phyloP scores from a whole-genome alignment of 64 coral and sea anemone species.

The Platygyra sinensis region DNA sequence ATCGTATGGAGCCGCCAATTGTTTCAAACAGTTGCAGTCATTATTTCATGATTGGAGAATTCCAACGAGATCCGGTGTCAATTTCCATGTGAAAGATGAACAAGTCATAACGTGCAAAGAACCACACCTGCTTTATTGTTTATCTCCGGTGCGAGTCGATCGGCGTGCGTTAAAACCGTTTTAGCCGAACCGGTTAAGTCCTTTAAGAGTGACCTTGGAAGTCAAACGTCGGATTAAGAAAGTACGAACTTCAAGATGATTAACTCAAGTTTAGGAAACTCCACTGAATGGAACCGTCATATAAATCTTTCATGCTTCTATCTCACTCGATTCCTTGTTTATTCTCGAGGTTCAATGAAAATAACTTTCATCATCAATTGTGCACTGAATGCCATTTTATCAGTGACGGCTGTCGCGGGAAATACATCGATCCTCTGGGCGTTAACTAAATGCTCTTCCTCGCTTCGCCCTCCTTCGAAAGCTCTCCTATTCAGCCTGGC shows the following conservation, averaged over 20 bases:
- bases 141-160: background rate
- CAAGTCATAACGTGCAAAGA: background rate
- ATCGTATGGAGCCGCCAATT: background rate
- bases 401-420: conserved; percentile 5
- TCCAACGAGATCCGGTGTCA: conserved; percentile 1
- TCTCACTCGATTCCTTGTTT: conserved; percentile 20
- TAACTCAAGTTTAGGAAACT: background rate
- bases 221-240: background rate
- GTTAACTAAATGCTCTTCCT: background rate
- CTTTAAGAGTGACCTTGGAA: background rate
- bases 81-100: conserved; percentile 11
- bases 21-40: background rate
- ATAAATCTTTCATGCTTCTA: background rate
- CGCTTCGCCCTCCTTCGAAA: conserved; percentile 20
- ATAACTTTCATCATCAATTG: conserved; percentile 14
- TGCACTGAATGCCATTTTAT: conserved; percentile 7
- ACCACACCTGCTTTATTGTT: background rate
- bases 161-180: background rate
- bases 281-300: background rate
- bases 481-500: conserved; percentile 10
- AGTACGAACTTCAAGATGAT: background rate
- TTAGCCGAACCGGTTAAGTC: background rate
- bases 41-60: background rate
- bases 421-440: conserved; percentile 25
- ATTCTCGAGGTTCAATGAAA: background rate